A percentile compares a stretch with the other conserved stretches of the same genome.
Conservation (phyloP, 1,140 invertebrate genomes). For the Triops cancriformis region DNA sequence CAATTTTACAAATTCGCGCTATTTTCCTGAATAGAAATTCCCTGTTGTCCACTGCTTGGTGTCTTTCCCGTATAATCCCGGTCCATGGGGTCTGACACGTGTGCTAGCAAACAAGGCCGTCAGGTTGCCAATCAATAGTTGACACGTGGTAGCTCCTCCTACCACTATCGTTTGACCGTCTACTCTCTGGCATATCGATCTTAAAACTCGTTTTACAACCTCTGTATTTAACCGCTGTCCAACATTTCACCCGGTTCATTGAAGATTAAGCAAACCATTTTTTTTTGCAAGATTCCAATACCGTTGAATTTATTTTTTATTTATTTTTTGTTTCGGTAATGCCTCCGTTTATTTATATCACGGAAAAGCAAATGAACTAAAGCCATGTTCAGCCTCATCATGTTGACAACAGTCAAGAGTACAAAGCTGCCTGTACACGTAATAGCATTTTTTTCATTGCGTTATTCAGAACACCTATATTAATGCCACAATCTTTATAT, state of each 20-base stretch:
- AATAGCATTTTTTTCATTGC: neutral
- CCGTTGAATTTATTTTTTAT: too few relatives aligned
- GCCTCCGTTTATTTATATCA: too few relatives aligned
- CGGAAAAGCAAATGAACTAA: too few relatives aligned
- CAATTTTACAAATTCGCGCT: neutral
- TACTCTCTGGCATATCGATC: neutral
- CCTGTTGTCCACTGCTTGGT: neutral
- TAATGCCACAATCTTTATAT: neutral
- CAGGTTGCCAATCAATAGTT: neutral
- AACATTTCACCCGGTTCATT: neutral
- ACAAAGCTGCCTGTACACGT: neutral
- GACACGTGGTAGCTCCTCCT: neutral
- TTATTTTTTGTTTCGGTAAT: too few relatives aligned
- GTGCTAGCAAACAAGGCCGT: constrained; percentile 5
- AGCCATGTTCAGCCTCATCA: too few relatives aligned
- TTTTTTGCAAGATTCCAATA: too few relatives aligned
- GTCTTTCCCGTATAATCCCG: neutral
- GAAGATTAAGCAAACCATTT: neutral
- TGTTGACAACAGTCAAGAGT: neutral
- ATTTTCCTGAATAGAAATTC: neutral
- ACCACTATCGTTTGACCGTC: constrained; percentile 3
- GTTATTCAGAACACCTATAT: neutral
- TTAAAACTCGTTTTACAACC: neutral
- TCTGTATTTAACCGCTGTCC: neutral
- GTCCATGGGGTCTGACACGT: neutral